phyloP scores from a whole-genome alignment of 2,797 vertebrate species.

The Yasuhikotakia modesta region DNA sequence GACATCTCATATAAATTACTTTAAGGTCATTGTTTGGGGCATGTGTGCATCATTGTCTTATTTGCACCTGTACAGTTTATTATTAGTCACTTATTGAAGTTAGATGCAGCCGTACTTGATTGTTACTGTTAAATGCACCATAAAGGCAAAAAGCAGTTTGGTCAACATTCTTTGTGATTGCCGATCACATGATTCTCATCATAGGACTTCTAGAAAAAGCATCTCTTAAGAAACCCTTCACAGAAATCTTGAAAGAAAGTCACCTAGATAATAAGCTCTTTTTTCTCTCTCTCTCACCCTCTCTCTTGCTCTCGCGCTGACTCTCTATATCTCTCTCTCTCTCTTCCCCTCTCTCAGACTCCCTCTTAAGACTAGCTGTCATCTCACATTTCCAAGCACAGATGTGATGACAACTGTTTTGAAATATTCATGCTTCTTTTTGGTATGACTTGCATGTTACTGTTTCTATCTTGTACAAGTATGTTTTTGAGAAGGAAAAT shows the following conservation, averaged over 20 bases:
- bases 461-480: constrained; percentile 24
- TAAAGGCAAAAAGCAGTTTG: neutral
- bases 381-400: constrained; percentile 46
- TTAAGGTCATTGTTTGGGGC: no score
- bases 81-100: no score
- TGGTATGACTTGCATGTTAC: constrained; percentile 41
- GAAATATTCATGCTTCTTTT: constrained; percentile 47
- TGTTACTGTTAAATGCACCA: neutral
- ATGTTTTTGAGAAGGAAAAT: constrained; percentile 18
- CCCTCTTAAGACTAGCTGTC: constrained; percentile 52
- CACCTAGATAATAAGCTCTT: constrained; percentile 9
- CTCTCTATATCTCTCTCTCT: neutral
- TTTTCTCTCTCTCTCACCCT: no score
- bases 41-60: no score
- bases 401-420: constrained; percentile 50
- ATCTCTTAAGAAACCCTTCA: neutral
- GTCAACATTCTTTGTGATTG: neutral
- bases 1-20: neutral
- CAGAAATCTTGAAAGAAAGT: constrained; percentile 18
- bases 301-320: no score
- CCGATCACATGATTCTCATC: neutral
- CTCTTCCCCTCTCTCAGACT: constrained; percentile 1
- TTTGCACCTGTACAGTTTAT: no score
- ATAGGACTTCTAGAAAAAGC: neutral
- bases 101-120: no score